Evolutionary conservation across 2,888 invertebrate species (phyloP).

Genomic region (Pristionchus exspectatus): DNA sequence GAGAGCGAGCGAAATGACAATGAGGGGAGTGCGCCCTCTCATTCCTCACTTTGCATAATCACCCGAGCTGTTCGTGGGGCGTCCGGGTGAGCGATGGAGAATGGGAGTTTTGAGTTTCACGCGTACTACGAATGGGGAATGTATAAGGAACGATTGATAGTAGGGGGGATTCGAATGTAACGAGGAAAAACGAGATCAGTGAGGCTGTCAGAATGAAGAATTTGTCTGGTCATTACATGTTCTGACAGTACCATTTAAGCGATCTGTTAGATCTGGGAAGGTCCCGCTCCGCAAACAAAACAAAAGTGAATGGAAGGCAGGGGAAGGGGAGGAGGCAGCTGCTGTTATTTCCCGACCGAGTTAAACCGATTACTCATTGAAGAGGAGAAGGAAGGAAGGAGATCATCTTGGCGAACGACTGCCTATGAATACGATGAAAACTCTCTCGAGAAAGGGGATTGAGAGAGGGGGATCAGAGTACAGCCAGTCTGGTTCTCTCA

Average conservation of each 20-base stretch:
- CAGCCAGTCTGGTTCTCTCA: not conserved
- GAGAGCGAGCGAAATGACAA: not conserved
- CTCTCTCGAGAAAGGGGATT: not conserved
- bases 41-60: no score
- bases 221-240: no score
- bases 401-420: not conserved
- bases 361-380: slow-evolving; percentile 16
- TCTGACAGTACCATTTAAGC: no score
- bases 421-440: not conserved
- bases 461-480: not conserved
- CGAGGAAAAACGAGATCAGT: not conserved
- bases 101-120: not conserved
- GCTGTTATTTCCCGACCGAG: slow-evolving; percentile 10
- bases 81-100: not conserved
- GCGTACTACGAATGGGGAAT: not conserved
- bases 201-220: no score
- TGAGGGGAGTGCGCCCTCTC: no score
- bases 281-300: not conserved
- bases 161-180: no score
- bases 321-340: not conserved
- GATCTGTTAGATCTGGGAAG: no score
- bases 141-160: no score
- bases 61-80: no score
- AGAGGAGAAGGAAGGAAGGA: not conserved
- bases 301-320: not conserved